These are phyloP conservation scores for Lingula anatina DNA, from an alignment of 2,888 invertebrate species.

Conservation along the genomic window DNA sequence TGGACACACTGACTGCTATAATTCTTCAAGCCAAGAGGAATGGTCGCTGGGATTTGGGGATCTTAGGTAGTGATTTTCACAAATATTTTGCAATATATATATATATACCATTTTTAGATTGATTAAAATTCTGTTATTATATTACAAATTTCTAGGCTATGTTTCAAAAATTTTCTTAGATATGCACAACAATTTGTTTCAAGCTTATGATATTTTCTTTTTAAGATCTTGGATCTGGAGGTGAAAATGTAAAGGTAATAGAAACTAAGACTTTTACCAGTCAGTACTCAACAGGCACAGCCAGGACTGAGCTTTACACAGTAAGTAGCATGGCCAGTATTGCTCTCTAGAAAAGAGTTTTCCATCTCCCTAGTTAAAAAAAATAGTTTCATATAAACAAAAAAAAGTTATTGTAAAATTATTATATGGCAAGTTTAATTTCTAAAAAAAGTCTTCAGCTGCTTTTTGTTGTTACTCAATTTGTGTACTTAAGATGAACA, in stretches of 20 bases:
- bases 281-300: conserved; percentile 67
- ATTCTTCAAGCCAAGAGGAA: conserved; percentile 88
- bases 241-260: conserved; percentile 83
- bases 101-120: neutral
- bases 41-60: conserved; percentile 92
- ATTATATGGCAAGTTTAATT: no score
- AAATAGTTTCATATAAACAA: no score
- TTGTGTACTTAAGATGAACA: no score
- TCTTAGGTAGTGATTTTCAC: conserved; percentile 58
- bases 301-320: conserved; percentile 77
- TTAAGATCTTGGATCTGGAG: conserved; percentile 82
- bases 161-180: neutral
- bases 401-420: no score
- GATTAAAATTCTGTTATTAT: neutral
- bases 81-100: neutral
- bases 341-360: no score
- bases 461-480: no score
- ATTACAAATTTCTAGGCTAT: neutral
- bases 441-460: no score
- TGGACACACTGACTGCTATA: conserved; percentile 87
- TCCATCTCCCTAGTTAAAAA: no score
- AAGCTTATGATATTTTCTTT: conserved; percentile 2
- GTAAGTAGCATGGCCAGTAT: conserved; percentile 41
- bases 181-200: neutral
- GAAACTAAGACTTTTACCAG: conserved; percentile 78